phyloP scores from a whole-genome alignment of 2,888 invertebrate genomes.

The Gisinianus flammeolus region DNA sequence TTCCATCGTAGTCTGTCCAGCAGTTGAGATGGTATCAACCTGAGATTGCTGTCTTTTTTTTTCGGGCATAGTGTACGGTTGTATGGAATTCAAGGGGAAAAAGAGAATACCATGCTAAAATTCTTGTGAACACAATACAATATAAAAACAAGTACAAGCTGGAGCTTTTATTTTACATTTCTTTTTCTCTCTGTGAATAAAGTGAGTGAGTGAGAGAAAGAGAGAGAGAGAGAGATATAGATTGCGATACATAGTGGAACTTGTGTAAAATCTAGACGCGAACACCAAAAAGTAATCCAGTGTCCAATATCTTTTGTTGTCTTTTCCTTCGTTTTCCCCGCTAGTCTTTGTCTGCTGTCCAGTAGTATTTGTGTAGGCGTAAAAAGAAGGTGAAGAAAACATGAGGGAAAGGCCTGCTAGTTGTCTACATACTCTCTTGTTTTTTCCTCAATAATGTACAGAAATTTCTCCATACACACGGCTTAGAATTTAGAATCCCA shows the following conservation, averaged over 20 bases:
- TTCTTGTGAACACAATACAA: slow-evolving; percentile 8
- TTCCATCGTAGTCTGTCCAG: neutral
- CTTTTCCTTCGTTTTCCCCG: neutral
- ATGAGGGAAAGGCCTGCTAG: too few species aligned
- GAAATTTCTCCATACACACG: too few species aligned
- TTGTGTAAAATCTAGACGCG: neutral
- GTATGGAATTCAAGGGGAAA: neutral
- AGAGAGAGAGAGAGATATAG: neutral
- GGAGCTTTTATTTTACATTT: too few species aligned
- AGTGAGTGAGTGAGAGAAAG: neutral
- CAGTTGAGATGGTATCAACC: slow-evolving; percentile 21
- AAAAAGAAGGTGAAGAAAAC: too few species aligned
- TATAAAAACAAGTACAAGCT: too few species aligned
- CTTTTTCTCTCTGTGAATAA: too few species aligned
- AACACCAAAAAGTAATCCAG: neutral
- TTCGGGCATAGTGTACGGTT: neutral
- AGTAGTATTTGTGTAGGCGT: too few species aligned
- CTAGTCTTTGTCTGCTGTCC: too few species aligned
- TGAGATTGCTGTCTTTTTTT: slow-evolving; percentile 32
- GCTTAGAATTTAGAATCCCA: too few species aligned
- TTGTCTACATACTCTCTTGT: too few species aligned
- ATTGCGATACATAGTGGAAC: too few species aligned
- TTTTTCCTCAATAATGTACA: too few species aligned
- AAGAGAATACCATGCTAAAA: slow-evolving; percentile 12
- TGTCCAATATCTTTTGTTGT: neutral